A percentile compares a stretch with the other conserved stretches of the same genome.
phyloP scores from a whole-genome alignment of 1,140 invertebrate genomes.

The Callitettix versicolor region DNA sequence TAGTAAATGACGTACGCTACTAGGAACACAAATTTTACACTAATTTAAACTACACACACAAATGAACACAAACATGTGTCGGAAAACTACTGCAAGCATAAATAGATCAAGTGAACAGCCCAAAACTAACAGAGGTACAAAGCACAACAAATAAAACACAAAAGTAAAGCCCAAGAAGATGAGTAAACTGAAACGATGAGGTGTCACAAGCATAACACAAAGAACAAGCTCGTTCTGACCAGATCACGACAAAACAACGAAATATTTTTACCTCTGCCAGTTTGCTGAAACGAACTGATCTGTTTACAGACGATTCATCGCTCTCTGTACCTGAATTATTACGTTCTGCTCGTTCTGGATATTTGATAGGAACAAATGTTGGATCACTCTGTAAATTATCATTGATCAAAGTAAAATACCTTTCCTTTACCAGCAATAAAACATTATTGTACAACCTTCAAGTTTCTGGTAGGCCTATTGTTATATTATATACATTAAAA shows the following conservation, averaged over 20 bases:
- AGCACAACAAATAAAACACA: background rate
- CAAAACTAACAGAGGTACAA: background rate
- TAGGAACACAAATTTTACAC: no score
- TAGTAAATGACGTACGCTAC: no score
- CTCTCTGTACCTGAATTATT: constrained; percentile 65
- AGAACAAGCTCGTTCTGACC: no score
- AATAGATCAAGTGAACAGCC: background rate
- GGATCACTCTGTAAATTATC: constrained; percentile 60
- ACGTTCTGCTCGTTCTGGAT: constrained; percentile 46
- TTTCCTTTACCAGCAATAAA: background rate
- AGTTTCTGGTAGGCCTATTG: no score
- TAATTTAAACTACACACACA: no score
- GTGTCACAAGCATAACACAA: no score
- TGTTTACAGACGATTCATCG: constrained; percentile 59
- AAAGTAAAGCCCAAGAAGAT: background rate
- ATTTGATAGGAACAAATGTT: constrained; percentile 72
- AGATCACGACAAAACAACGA: background rate
- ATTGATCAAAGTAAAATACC: background rate
- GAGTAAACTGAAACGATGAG: no score
- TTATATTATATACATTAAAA: no score
- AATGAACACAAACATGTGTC: no score
- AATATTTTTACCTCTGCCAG: constrained; percentile 58
- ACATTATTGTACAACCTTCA: no score
- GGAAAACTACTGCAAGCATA: no score
- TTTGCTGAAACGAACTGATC: constrained; percentile 72